These are phyloP conservation scores for Trichomycterus rosablanca DNA, from an alignment of 2,113 vertebrate genomes.

Conservation along the genomic window DNA sequence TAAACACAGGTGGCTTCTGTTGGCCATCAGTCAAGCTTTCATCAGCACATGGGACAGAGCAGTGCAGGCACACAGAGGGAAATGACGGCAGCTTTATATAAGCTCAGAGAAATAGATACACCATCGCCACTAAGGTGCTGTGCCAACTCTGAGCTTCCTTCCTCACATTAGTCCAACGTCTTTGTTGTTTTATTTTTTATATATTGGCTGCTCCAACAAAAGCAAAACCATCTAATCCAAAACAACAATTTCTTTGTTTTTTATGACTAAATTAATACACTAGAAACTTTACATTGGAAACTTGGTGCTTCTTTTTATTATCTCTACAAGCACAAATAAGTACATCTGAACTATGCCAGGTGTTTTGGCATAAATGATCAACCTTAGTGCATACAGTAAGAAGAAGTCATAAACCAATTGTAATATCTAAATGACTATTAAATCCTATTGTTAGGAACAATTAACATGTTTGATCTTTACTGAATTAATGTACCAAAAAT, in stretches of 20 bases:
- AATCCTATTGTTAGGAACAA: no score
- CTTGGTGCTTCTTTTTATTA: no score
- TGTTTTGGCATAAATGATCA: background rate
- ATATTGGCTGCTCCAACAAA: background rate
- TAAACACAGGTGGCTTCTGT: constrained; percentile 44
- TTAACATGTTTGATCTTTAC: no score
- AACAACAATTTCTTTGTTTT: background rate
- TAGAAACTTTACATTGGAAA: no score
- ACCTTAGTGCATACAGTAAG: no score
- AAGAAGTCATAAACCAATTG: no score
- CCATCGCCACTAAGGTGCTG: background rate
- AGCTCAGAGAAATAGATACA: constrained; percentile 29
- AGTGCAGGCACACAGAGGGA: constrained; percentile 9
- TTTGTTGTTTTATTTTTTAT: background rate
- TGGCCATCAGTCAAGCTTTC: constrained; percentile 39
- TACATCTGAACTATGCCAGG: background rate
- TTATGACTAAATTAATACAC: no score
- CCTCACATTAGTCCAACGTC: constrained; percentile 1
- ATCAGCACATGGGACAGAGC: background rate
- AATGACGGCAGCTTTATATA: constrained; percentile 28
- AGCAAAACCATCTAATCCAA: constrained; percentile 1
- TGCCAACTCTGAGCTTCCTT: constrained; percentile 9
- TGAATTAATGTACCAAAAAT: no score
- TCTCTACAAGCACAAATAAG: background rate
- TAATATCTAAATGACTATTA: no score